These are phyloP conservation scores for Pangasius krempfi DNA, from an alignment of 2,797 vertebrate species.

Conservation along the genomic window DNA sequence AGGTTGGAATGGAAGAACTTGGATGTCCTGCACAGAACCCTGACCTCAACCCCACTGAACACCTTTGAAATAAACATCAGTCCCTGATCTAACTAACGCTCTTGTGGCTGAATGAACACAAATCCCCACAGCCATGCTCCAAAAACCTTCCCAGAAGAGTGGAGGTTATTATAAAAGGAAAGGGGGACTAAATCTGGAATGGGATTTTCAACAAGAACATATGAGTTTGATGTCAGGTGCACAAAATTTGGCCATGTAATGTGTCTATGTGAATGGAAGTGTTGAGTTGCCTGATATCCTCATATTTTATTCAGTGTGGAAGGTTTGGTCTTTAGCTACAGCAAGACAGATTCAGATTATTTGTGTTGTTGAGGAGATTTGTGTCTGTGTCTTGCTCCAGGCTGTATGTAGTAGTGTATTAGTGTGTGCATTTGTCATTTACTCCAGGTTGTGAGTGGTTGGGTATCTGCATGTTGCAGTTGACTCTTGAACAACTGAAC, in stretches of 20 bases:
- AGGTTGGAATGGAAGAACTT: too few relatives aligned
- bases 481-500: neutral
- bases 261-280: neutral
- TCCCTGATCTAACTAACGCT: neutral
- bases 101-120: neutral
- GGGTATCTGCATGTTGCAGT: neutral
- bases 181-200: neutral
- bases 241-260: neutral
- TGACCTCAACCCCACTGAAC: too few relatives aligned
- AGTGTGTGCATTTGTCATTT: neutral
- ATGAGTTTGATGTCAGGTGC: neutral
- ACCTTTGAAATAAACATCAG: neutral
- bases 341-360: neutral
- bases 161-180: neutral
- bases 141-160: neutral
- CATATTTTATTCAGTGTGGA: neutral
- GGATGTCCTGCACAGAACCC: too few relatives aligned
- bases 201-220: neutral
- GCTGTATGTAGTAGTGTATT: neutral
- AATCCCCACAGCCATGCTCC: neutral
- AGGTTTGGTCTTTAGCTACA: neutral
- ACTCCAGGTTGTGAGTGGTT: neutral
- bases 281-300: neutral
- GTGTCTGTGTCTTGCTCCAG: neutral
- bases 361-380: neutral